phyloP scores from a whole-genome alignment of 2,888 invertebrate species.

The Hylaea fasciaria region DNA sequence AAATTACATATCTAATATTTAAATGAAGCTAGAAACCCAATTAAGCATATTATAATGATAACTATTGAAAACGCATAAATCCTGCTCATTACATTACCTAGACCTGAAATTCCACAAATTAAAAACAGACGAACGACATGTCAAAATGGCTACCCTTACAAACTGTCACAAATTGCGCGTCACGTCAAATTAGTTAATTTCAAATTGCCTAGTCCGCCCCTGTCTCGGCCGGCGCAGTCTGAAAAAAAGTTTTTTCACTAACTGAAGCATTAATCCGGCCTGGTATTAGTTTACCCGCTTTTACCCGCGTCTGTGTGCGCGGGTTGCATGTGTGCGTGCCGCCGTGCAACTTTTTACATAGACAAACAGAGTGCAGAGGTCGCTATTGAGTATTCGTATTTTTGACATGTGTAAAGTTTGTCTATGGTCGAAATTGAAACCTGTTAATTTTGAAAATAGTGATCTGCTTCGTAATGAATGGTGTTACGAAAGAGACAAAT shows the following conservation, averaged over 20 bases:
- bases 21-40: too few relatives aligned
- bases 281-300: slow-evolving; percentile 85
- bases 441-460: neutral
- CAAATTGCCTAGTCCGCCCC: slow-evolving; percentile 66
- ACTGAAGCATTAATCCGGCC: slow-evolving; percentile 85
- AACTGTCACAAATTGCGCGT: slow-evolving; percentile 22
- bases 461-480: neutral
- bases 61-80: too few relatives aligned
- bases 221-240: slow-evolving; percentile 81
- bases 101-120: neutral
- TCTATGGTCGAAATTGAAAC: neutral
- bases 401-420: slow-evolving; percentile 1
- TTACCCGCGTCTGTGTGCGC: slow-evolving; percentile 67
- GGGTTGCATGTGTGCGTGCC: slow-evolving; percentile 66
- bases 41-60: too few relatives aligned
- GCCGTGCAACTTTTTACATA: slow-evolving; percentile 80
- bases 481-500: too few relatives aligned
- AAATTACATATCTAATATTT: too few relatives aligned
- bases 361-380: slow-evolving; percentile 66
- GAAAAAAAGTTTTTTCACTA: slow-evolving; percentile 85
- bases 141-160: slow-evolving; percentile 17
- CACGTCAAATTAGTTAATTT: slow-evolving; percentile 39
- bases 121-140: neutral
- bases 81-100: neutral
- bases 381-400: slow-evolving; percentile 29